Conservation (phyloP, 1,140 invertebrate species). For the Calliopsis andreniformis region DNA sequence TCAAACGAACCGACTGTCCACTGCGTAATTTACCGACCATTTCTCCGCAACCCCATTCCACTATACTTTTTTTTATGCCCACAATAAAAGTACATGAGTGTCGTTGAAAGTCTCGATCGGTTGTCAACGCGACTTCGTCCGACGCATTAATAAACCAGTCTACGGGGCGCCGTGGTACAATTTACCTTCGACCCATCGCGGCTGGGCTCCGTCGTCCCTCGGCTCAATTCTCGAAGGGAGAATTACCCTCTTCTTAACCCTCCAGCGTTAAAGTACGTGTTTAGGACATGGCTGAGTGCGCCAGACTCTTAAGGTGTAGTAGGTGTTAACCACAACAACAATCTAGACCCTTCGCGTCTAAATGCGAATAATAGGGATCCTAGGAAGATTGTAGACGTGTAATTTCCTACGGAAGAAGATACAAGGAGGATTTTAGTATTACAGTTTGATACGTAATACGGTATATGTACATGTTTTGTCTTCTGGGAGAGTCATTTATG, state of each 20-base stretch:
- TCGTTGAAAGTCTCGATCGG: conserved; percentile 34
- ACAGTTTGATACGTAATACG: too few species aligned
- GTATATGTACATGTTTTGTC: too few species aligned
- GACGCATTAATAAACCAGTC: conserved; percentile 39
- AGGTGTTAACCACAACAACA: conserved; percentile 27
- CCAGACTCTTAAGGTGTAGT: conserved; percentile 21
- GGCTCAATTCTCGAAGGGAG: conserved; percentile 18
- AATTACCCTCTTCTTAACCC: conserved; percentile 46
- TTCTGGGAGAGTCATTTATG: too few species aligned
- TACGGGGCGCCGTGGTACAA: conserved; percentile 2
- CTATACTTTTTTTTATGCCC: background rate
- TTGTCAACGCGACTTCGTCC: conserved; percentile 42
- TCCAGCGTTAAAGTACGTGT: conserved; percentile 23
- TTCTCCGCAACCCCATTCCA: background rate
- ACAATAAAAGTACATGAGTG: background rate
- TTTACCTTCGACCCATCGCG: conserved; percentile 19
- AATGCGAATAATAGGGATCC: too few species aligned
- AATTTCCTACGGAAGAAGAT: too few species aligned
- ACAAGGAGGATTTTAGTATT: too few species aligned
- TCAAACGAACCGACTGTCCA: background rate
- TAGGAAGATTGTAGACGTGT: too few species aligned
- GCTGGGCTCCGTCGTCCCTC: conserved; percentile 2
- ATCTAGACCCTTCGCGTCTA: background rate
- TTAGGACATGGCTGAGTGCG: conserved; percentile 35
- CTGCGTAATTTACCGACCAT: background rate